Evolutionary conservation across 2,888 invertebrate species (phyloP).

Genomic region (Rhagonycha lutea): DNA sequence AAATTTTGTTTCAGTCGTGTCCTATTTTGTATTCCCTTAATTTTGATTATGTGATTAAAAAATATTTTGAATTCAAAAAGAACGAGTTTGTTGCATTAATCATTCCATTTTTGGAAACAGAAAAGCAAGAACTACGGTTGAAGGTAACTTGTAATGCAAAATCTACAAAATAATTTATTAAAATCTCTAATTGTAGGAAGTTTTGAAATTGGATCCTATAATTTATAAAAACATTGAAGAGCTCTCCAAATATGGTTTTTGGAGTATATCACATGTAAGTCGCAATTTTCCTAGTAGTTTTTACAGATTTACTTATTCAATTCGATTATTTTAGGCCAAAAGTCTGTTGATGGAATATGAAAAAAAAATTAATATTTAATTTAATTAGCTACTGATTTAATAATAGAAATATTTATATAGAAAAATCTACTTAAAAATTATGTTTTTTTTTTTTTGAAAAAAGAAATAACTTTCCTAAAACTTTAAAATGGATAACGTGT

Average conservation of each 20-base stretch:
- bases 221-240: slow-evolving; percentile 4
- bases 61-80: slow-evolving; percentile 36
- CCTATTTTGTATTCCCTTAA: slow-evolving; percentile 45
- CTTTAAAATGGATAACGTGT: too few relatives aligned
- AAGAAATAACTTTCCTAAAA: too few relatives aligned
- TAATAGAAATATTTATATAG: background rate
- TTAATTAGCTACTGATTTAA: background rate
- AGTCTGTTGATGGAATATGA: background rate
- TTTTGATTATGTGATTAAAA: slow-evolving; percentile 40
- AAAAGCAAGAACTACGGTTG: slow-evolving; percentile 24
- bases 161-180: background rate
- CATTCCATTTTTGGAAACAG: slow-evolving; percentile 40
- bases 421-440: too few relatives aligned
- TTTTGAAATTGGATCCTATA: background rate
- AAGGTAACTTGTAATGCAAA: slow-evolving; percentile 26
- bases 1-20: slow-evolving; percentile 41
- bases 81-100: slow-evolving; percentile 40
- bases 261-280: slow-evolving; percentile 17
- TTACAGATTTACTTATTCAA: background rate
- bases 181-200: slow-evolving; percentile 3
- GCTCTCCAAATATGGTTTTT: slow-evolving; percentile 10
- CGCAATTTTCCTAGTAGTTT: background rate
- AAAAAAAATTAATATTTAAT: background rate
- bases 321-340: background rate
- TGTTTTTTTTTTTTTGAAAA: too few relatives aligned